Evolutionary conservation across 1,140 invertebrate species (phyloP).

Genomic region (Trissolcus basalis): DNA sequence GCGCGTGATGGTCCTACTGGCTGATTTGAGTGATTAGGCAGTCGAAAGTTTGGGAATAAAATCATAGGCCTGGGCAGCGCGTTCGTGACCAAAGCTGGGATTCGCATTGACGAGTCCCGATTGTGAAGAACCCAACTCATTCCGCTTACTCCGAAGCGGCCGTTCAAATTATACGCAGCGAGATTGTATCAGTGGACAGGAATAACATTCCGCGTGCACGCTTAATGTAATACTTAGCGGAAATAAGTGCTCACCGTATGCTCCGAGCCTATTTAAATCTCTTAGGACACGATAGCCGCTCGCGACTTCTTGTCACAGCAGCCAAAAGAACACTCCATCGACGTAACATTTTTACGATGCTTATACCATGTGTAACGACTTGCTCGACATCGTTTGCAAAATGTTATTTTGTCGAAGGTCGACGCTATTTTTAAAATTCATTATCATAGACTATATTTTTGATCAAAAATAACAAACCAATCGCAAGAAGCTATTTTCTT

Average conservation of each 20-base stretch:
- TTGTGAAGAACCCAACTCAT: slow-evolving; percentile 35
- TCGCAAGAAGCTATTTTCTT: no score
- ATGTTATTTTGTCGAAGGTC: no score
- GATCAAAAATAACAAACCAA: no score
- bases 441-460: no score
- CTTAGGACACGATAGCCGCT: slow-evolving; percentile 24
- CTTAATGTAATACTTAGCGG: slow-evolving; percentile 43
- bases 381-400: no score
- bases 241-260: slow-evolving; percentile 29
- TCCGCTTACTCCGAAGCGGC: slow-evolving; percentile 10
- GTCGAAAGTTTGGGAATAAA: slow-evolving; percentile 65
- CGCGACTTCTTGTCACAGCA: slow-evolving; percentile 28
- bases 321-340: slow-evolving; percentile 34
- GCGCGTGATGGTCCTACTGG: slow-evolving; percentile 28
- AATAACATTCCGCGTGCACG: slow-evolving; percentile 29
- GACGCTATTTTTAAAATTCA: no score
- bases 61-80: slow-evolving; percentile 62
- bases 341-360: not conserved
- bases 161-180: slow-evolving; percentile 36
- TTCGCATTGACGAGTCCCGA: slow-evolving; percentile 28
- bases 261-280: slow-evolving; percentile 29
- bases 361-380: not conserved
- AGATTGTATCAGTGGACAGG: slow-evolving; percentile 38
- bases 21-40: slow-evolving; percentile 69
- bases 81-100: slow-evolving; percentile 49